These are phyloP conservation scores for Microtus pennsylvanicus DNA, from an alignment of 2,113 vertebrate genomes.

Conservation along the genomic window DNA sequence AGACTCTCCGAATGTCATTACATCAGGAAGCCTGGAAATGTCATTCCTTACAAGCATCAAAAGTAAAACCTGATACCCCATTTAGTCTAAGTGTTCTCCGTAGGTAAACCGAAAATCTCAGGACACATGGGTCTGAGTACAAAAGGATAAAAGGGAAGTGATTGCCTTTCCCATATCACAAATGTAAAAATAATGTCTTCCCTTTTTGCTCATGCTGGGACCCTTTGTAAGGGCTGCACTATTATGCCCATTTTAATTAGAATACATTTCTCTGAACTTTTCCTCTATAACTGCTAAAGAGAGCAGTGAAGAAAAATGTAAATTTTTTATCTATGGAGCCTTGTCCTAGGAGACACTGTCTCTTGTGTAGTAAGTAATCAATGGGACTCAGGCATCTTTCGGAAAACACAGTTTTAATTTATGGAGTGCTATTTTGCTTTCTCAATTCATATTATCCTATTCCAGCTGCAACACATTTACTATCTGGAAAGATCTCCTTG, in stretches of 20 bases:
- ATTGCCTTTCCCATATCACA: not conserved
- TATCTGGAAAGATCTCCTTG: not conserved
- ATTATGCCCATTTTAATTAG: constrained; percentile 45
- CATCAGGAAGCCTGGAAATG: not conserved
- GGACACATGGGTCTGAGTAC: not conserved
- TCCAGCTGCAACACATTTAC: not conserved
- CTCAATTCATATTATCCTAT: not conserved
- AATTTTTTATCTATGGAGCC: not conserved
- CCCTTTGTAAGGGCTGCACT: not conserved
- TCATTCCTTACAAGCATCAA: not conserved
- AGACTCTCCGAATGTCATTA: not conserved
- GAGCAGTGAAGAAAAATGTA: not conserved
- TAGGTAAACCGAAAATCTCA: not conserved
- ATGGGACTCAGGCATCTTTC: not conserved
- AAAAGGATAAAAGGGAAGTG: constrained; percentile 3
- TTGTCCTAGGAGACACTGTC: not conserved
- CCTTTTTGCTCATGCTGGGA: not conserved
- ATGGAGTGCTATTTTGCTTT: not conserved
- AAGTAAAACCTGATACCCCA: not conserved
- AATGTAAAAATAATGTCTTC: constrained; percentile 1
- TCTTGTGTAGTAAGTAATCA: not conserved
- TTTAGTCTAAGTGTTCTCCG: not conserved
- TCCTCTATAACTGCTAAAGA: not conserved
- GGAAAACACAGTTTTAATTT: not conserved
- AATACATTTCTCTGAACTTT: constrained; percentile 31